phyloP scores from a whole-genome alignment of 2,797 vertebrate species.

The Propithecus deckenii region DNA sequence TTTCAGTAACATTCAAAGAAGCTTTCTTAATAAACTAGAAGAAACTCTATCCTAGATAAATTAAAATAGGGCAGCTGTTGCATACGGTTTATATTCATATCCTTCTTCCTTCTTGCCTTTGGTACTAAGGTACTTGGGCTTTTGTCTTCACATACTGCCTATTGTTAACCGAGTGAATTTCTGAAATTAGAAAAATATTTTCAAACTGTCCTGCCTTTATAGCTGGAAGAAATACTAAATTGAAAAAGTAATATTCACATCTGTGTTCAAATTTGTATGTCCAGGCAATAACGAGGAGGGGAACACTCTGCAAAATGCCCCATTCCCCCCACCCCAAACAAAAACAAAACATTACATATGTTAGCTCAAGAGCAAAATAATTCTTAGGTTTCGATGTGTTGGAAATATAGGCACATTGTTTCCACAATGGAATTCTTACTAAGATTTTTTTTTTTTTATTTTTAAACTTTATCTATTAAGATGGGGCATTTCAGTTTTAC shows the following conservation, averaged over 20 bases:
- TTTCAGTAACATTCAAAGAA: slow-evolving; percentile 79
- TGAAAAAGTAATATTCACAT: slow-evolving; percentile 19
- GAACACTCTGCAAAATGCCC: background rate
- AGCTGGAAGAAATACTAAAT: background rate
- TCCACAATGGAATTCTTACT: background rate
- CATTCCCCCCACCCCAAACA: background rate
- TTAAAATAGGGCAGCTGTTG: slow-evolving; percentile 80
- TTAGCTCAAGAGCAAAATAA: background rate
- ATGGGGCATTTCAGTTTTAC: background rate
- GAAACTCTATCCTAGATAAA: slow-evolving; percentile 81
- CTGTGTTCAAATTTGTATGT: slow-evolving; percentile 1
- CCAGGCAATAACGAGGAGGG: background rate
- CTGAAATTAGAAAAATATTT: slow-evolving; percentile 6
- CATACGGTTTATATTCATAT: slow-evolving; percentile 76
- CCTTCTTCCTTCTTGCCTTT: slow-evolving; percentile 74
- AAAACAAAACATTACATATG: background rate
- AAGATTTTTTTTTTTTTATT: background rate
- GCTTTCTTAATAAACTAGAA: slow-evolving; percentile 82
- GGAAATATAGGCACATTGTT: background rate
- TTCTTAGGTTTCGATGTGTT: background rate
- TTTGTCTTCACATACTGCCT: slow-evolving; percentile 74
- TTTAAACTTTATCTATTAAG: background rate
- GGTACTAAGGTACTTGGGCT: slow-evolving; percentile 68
- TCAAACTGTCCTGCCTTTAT: background rate
- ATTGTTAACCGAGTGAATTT: slow-evolving; percentile 77